Evolutionary conservation across 2,797 vertebrate species (phyloP), one percentile per base, ranked within the genome.

Genomic region (Sebastes elongatus): DNA sequence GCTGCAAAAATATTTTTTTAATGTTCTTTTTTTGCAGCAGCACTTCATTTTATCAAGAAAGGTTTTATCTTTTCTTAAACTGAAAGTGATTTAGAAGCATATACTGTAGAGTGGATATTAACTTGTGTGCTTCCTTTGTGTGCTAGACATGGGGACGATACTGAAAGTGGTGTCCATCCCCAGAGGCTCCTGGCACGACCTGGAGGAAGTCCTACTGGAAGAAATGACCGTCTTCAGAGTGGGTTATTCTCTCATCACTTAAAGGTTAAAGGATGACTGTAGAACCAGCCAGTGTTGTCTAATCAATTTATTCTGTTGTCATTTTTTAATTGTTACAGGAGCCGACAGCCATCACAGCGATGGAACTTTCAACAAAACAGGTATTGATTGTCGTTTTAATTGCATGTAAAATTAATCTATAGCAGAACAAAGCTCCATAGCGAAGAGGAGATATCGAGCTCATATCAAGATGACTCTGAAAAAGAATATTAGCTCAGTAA

Each of bases 361-460:
- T 99, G 98, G 97, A 98, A 86, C 97, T 99, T 87, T 99, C 98
- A 57, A 98, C 98, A 22, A 99, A 99, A 90, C 98, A 99, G 97
- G 98, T 96, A 92, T 70, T 82, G 28, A 65, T 38, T 42, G 3
- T 10, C 42, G 20, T 38, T 80, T 33, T 72, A 52, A 16, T 61
- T 61, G 59, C 30, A 20, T 53, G 22, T 63, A 16, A 30, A 57
- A 35, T 30, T 0, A 25, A 78, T 33, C 32, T 71, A 42, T 20
- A 10, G 13, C 20, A 33, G n/a, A 66, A 28, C 22, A 67, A 70
- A 53, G 5, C 14, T 42, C 10, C n/a, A 13, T 38, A 23, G 11
- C n/a, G 5, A n/a, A 5, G 8, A 27, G 22, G 46, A 71, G 16
- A 53, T 8, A 1, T 28, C 16, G 18, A 33, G 2, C 10, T 61